Base-by-base conservation (phyloP, 1,140 invertebrate genomes). In the Uloborus diversus region DNA sequence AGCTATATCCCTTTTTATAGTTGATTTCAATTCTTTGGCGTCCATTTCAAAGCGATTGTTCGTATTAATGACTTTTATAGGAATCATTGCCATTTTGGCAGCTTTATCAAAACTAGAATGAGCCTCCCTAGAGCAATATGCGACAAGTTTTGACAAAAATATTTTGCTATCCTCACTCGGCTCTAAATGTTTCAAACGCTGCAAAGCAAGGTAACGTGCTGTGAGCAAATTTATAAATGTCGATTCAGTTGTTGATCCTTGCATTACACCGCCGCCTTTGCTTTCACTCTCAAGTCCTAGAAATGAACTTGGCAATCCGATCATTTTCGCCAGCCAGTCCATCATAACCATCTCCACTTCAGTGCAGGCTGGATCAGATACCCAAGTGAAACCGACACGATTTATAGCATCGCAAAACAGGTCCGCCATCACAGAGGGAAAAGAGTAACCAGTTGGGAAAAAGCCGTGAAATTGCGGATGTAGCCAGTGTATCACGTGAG, bases 381-480 rank as follows among this genome's bases (percentile, higher is more conserved):
- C 94, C 98, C 98, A 99, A 25, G 97, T 99, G 88, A 99, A 99
- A 83, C 98, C 98, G 82, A 99, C 95, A 86, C 95, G 97, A 1
- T 96, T 97, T 80, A 99, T 94, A 14, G 94, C 96, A 85, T 96
- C 94, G n/a, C 94, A 93, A 35, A 99, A 86, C 95, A 99, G 97
- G 83, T 99, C 97, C 17, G 95, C 98, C 20, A 99, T 88, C 76
- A 99, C 97, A 1, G 97, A 98, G 0, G 97, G 97, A 86, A 92
- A 99, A 0, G 94, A 97, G 88, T 98, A 98, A 32, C 97, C 97
- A 1, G 96, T 92, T 3, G 98, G 98, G 85, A 99, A 99, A 86
- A 99, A 99, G 0, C 97, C 98, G 86, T 99, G 97, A 88, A 99
- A 99, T 59, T 95, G 88, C 0, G 98, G 98, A 90, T 99, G 98